phyloP scores from a whole-genome alignment of 2,113 vertebrate species.

The Scartelaos histophorus region DNA sequence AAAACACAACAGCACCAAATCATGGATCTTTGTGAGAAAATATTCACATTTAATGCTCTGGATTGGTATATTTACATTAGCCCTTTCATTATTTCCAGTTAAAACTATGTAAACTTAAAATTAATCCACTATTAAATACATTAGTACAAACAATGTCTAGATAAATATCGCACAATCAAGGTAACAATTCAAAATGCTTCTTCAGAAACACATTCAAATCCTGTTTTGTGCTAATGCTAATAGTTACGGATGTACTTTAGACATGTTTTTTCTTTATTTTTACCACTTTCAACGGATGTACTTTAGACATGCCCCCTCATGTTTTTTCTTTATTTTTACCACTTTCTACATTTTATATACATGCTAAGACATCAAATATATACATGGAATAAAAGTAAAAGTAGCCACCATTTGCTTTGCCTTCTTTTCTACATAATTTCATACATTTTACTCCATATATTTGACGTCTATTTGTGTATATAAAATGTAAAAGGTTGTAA shows the following conservation, averaged over 20 bases:
- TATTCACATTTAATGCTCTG: constrained; percentile 25
- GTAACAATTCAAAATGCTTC: constrained; percentile 8
- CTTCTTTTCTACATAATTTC: no score
- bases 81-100: constrained; percentile 1
- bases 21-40: constrained; percentile 63
- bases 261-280: no score
- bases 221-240: constrained; percentile 5
- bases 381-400: no score
- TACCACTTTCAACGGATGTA: no score
- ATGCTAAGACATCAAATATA: no score
- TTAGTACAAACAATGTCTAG: constrained; percentile 4
- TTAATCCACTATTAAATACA: neutral
- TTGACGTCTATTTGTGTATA: no score
- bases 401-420: no score
- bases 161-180: neutral
- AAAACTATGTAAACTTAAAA: neutral
- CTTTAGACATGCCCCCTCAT: no score
- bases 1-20: constrained; percentile 1
- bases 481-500: no score
- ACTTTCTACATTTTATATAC: no score
- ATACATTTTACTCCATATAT: no score
- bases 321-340: no score
- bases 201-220: constrained; percentile 19
- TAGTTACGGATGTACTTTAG: neutral
- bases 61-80: constrained; percentile 41